Conservation (phyloP, 2,797 vertebrate genomes). For the Darevskia mixta region DNA sequence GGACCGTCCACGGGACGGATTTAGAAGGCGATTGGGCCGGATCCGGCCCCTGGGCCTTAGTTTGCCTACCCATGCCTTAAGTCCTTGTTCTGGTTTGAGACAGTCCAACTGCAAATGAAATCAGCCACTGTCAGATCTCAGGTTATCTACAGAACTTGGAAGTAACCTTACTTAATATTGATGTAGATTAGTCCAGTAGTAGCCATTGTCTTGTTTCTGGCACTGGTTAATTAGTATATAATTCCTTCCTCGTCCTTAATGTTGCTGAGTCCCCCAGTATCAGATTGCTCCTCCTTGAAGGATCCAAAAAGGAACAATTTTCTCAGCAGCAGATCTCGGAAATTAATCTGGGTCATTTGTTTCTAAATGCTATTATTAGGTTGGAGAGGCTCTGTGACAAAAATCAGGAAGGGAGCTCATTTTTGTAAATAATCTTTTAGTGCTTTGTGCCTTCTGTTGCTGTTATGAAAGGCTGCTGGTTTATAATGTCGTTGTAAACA, state of each 20-base stretch:
- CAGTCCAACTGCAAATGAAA: not conserved
- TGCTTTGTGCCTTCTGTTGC: not conserved
- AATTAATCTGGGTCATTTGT: slow-evolving; percentile 19
- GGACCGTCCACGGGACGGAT: too few relatives aligned
- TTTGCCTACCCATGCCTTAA: too few relatives aligned
- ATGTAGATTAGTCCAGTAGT: not conserved
- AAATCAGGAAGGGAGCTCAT: not conserved
- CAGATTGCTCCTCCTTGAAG: not conserved
- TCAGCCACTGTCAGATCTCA: not conserved
- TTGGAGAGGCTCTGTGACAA: slow-evolving; percentile 6
- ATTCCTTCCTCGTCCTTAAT: not conserved
- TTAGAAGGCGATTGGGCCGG: too few relatives aligned
- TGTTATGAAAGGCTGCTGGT: not conserved
- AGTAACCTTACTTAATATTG: not conserved
- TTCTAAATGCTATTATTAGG: slow-evolving; percentile 25
- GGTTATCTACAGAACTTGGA: not conserved
- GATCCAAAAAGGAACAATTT: not conserved
- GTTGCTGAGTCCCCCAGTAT: not conserved
- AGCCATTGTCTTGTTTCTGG: not conserved
- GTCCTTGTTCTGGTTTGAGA: not conserved
- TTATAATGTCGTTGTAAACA: not conserved
- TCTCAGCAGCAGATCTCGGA: not conserved
- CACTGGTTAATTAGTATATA: not conserved
- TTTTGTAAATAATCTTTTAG: slow-evolving; percentile 26
- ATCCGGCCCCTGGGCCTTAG: too few relatives aligned